Conservation (phyloP, 2,113 vertebrate genomes). For the Anhinga rufa region DNA sequence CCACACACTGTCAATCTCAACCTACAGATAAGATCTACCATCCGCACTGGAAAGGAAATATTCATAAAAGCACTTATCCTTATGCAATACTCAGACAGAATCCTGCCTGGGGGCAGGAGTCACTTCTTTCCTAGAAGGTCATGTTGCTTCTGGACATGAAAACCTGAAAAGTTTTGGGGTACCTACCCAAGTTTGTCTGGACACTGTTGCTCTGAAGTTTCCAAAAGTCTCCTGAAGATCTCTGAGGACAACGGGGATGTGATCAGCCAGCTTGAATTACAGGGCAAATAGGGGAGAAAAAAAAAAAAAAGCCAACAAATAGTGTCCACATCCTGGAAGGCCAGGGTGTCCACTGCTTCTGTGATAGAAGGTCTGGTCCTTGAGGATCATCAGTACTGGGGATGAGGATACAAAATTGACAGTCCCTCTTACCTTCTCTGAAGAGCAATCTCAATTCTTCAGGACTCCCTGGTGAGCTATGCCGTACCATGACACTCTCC, state of each 20-base stretch:
- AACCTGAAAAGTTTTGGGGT: not conserved
- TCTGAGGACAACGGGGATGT: not conserved
- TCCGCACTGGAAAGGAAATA: not conserved
- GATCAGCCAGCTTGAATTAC: not conserved
- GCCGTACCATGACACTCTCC: not conserved
- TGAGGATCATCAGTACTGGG: not conserved
- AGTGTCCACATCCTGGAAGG: not conserved
- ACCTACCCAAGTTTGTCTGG: not conserved
- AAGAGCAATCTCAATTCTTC: not conserved
- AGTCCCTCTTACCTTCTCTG: not conserved
- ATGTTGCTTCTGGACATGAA: not conserved
- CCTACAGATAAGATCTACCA: not conserved
- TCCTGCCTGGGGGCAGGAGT: not conserved
- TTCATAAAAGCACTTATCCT: not conserved
- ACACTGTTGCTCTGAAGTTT: not conserved
- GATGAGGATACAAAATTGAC: not conserved
- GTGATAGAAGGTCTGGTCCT: not conserved
- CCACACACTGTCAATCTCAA: not conserved
- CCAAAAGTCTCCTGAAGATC: not conserved
- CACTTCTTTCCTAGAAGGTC: not conserved
- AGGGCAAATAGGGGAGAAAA: not conserved
- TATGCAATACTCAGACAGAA: not conserved
- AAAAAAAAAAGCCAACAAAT: no score
- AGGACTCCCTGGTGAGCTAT: not conserved
- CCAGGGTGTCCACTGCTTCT: not conserved